Conservation (phyloP, 2,797 vertebrate species). For the Pangasius macronema region DNA sequence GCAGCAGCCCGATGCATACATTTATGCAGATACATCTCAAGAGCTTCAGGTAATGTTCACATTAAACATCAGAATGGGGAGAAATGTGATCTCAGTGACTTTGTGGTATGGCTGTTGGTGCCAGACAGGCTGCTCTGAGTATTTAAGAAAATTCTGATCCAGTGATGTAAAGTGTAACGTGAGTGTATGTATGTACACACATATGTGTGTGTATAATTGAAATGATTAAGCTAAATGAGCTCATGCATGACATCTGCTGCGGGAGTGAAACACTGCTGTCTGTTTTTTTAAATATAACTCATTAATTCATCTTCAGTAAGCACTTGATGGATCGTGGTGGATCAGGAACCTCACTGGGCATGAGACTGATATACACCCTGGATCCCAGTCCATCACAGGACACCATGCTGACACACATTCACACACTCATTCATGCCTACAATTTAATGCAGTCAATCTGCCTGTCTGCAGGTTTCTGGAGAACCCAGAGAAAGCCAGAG, state of each 20-base stretch:
- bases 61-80: neutral
- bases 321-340: neutral
- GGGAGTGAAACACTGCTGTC: neutral
- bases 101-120: neutral
- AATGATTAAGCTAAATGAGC: neutral
- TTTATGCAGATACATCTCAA: neutral
- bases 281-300: neutral
- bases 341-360: neutral
- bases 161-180: neutral
- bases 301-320: neutral
- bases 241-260: neutral
- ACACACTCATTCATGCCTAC: neutral
- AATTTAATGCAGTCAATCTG: neutral
- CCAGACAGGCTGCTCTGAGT: neutral
- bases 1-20: neutral
- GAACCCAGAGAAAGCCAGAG: neutral
- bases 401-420: neutral
- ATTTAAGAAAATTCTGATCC: neutral
- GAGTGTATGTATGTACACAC: neutral
- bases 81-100: neutral
- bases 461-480: neutral
- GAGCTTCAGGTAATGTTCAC: neutral
- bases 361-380: neutral
- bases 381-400: neutral
- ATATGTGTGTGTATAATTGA: neutral